phyloP scores from a whole-genome alignment of 2,113 vertebrate genomes.

The Scartelaos histophorus region DNA sequence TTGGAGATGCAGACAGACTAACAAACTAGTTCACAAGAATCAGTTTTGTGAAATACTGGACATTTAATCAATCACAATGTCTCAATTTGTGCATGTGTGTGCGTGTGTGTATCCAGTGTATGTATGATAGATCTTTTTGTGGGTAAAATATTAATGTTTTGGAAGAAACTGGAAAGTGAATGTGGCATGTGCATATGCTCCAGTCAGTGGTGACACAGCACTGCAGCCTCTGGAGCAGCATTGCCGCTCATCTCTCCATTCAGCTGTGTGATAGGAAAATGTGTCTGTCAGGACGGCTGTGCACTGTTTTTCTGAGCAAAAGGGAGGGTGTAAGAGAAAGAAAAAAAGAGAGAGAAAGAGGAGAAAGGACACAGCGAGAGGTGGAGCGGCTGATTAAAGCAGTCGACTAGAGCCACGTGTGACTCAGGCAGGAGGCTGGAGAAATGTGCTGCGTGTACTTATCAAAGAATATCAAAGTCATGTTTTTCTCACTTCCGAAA shows the following conservation, averaged over 20 bases:
- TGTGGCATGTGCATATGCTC: background rate
- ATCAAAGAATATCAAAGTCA: slow-evolving; percentile 12
- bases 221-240: slow-evolving; percentile 29
- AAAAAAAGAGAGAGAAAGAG: slow-evolving; percentile 3
- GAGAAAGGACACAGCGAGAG: slow-evolving; percentile 48
- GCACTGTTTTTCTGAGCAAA: slow-evolving; percentile 15
- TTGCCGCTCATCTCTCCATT: slow-evolving; percentile 55
- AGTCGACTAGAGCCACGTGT: slow-evolving; percentile 14
- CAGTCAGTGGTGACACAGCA: slow-evolving; percentile 2
- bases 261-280: slow-evolving; percentile 54
- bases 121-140: background rate
- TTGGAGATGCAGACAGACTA: no score
- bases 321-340: background rate
- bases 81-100: no score
- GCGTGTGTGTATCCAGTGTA: background rate
- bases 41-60: no score
- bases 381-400: slow-evolving; percentile 55
- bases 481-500: slow-evolving; percentile 13
- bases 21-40: no score
- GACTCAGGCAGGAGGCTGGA: slow-evolving; percentile 15
- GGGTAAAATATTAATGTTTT: background rate
- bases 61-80: no score
- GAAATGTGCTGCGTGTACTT: slow-evolving; percentile 20
- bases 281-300: slow-evolving; percentile 48
- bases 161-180: background rate